Conservation (phyloP, 2,888 invertebrate genomes). For the Phyllotreta cruciferae region DNA sequence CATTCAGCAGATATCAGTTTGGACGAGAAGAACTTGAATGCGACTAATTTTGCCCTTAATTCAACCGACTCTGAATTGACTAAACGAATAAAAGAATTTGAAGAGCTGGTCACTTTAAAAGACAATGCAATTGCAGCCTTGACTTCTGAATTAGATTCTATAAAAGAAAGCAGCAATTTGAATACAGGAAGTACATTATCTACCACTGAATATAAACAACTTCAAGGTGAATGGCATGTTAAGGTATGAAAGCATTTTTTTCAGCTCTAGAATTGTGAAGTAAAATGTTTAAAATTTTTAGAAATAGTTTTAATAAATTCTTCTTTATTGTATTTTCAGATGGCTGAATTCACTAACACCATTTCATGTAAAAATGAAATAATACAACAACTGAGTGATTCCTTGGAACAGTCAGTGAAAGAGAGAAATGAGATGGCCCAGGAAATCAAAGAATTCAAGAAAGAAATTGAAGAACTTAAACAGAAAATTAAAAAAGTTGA, state of each 20-base stretch:
- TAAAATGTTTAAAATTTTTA: constrained; percentile 11
- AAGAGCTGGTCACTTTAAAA: constrained; percentile 61
- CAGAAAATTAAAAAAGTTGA: constrained; percentile 61
- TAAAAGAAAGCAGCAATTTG: constrained; percentile 62
- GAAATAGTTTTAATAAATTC: constrained; percentile 2
- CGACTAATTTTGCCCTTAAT: constrained; percentile 31
- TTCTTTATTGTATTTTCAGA: constrained; percentile 61
- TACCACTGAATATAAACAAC: constrained; percentile 75
- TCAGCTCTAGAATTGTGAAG: background rate
- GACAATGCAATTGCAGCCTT: constrained; percentile 62
- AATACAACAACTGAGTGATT: constrained; percentile 75
- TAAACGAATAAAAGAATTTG: constrained; percentile 56
- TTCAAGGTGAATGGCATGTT: constrained; percentile 72
- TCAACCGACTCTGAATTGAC: constrained; percentile 38
- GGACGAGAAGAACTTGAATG: constrained; percentile 38
- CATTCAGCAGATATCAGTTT: constrained; percentile 35
- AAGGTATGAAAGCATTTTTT: constrained; percentile 64
- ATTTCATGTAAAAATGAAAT: constrained; percentile 73
- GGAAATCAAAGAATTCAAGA: constrained; percentile 68
- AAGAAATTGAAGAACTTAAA: constrained; percentile 65
- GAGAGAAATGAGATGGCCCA: constrained; percentile 68
- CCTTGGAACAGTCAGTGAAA: constrained; percentile 71
- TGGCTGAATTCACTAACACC: constrained; percentile 76
- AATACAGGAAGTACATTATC: constrained; percentile 65
- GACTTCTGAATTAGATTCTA: constrained; percentile 62